phyloP scores from a whole-genome alignment of 2,113 vertebrate species.

The Phylloscopus trochilus region DNA sequence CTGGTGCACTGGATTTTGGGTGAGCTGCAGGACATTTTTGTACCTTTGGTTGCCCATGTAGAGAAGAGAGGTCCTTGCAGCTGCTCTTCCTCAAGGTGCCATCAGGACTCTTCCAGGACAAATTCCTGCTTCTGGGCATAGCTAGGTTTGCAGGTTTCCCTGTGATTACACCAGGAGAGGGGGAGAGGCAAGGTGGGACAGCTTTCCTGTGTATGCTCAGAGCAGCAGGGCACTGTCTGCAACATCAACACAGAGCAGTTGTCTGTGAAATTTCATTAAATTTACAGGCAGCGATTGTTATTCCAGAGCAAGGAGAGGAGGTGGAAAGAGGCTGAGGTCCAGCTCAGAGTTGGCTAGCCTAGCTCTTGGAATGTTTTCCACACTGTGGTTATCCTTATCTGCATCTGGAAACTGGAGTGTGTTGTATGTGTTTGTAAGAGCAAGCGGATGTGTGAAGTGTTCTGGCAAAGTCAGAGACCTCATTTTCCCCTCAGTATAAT shows the following conservation, averaged over 20 bases:
- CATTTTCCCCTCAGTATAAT: conserved; percentile 59
- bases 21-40: not conserved
- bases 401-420: conserved; percentile 49
- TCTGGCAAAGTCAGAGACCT: conserved; percentile 58
- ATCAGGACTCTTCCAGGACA: not conserved
- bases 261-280: conserved; percentile 20
- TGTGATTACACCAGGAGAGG: not conserved
- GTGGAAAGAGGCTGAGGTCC: conserved; percentile 56
- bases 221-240: not conserved
- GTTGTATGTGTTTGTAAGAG: conserved; percentile 49
- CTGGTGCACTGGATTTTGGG: not conserved
- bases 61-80: not conserved
- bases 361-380: conserved; percentile 57
- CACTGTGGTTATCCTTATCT: conserved; percentile 57
- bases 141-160: not conserved
- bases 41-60: rapidly evolving
- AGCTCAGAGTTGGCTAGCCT: conserved; percentile 44
- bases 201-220: not conserved
- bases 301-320: conserved; percentile 41
- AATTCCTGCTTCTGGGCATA: not conserved
- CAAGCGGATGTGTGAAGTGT: conserved; percentile 51
- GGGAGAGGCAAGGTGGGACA: not conserved
- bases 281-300: not conserved
- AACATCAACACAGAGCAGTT: not conserved
- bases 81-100: not conserved